phyloP scores from a whole-genome alignment of 1,140 invertebrate genomes.

The Saccostrea cuccullata region DNA sequence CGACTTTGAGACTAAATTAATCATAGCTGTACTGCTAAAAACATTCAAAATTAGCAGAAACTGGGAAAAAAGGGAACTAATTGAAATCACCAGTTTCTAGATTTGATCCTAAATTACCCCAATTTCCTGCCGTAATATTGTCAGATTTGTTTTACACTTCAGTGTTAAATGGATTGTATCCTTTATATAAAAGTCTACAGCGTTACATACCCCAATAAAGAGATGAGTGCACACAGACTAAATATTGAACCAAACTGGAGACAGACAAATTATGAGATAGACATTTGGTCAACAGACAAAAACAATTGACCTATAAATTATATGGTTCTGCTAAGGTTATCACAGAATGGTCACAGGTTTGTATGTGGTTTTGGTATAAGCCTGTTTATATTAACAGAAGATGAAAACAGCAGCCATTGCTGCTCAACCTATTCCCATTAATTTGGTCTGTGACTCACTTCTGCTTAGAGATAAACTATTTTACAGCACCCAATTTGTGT shows the following conservation, averaged over 20 bases:
- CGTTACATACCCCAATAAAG: not conserved
- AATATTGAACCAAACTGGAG: slow-evolving; percentile 22
- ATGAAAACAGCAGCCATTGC: not conserved
- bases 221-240: not conserved
- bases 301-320: slow-evolving; percentile 4
- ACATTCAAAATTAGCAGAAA: not conserved
- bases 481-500: slow-evolving; percentile 35
- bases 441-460: slow-evolving; percentile 33
- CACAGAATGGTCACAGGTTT: not conserved
- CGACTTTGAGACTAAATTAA: not conserved
- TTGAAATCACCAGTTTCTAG: slow-evolving; percentile 10
- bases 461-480: slow-evolving; percentile 19
- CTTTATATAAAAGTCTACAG: not conserved
- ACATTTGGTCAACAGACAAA: slow-evolving; percentile 5
- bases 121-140: slow-evolving; percentile 22
- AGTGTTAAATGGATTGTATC: slow-evolving; percentile 3
- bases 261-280: slow-evolving; percentile 3
- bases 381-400: not conserved
- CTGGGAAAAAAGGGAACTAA: not conserved
- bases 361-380: not conserved
- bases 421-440: slow-evolving; percentile 17
- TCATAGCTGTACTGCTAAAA: not conserved
- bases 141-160: slow-evolving; percentile 25
- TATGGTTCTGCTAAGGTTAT: not conserved
- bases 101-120: slow-evolving; percentile 15